A percentile compares a stretch with the other conserved stretches of the same genome.
phyloP scores from a whole-genome alignment of 2,113 vertebrate species.

The Paratilapia polleni region DNA sequence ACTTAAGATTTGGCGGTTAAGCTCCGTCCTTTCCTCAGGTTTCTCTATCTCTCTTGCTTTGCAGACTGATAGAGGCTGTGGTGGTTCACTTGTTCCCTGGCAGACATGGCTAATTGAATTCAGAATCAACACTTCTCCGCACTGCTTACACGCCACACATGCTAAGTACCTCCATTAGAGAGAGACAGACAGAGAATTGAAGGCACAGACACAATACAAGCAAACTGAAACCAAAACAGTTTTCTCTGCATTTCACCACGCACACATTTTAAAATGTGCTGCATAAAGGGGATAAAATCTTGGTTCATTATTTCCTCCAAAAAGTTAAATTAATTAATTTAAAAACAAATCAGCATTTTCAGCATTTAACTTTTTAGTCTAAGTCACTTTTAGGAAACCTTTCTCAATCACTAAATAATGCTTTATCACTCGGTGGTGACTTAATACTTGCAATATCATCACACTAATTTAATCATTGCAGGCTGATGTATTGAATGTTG shows the following conservation, averaged over 20 bases:
- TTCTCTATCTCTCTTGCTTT: neutral
- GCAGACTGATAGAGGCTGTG: slow-evolving; percentile 31
- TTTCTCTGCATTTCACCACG: slow-evolving; percentile 11
- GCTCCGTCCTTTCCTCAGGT: slow-evolving; percentile 24
- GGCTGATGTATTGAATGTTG: neutral
- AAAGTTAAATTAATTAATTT: no score
- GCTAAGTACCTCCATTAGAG: slow-evolving; percentile 66
- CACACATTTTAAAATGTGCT: neutral
- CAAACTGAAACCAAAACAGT: slow-evolving; percentile 8
- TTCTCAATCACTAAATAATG: neutral
- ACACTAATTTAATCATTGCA: neutral
- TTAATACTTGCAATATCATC: neutral
- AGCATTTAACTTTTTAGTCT: neutral
- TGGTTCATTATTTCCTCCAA: neutral
- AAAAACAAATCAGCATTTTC: neutral
- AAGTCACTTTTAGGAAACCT: neutral
- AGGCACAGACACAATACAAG: slow-evolving; percentile 2
- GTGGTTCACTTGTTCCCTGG: slow-evolving; percentile 50
- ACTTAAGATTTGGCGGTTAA: slow-evolving; percentile 48
- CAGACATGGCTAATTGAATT: slow-evolving; percentile 73
- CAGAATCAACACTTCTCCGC: slow-evolving; percentile 72
- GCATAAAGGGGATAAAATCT: neutral
- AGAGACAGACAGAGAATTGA: neutral
- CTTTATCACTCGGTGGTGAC: neutral
- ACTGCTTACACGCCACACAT: slow-evolving; percentile 71